Evolutionary conservation across 2,113 vertebrate species (phyloP).

Genomic region (Mugil cephalus): DNA sequence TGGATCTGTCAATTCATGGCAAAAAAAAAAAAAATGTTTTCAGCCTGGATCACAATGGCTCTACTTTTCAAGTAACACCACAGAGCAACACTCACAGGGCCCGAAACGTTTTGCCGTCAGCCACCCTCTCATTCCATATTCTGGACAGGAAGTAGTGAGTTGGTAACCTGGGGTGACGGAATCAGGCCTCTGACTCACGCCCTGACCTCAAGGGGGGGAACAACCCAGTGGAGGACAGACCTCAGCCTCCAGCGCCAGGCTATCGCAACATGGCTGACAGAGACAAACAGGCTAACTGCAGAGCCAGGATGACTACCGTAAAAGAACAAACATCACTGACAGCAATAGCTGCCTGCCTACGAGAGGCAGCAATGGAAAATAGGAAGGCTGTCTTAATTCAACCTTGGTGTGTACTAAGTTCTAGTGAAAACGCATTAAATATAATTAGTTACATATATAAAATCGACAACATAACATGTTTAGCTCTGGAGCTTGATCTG

Average conservation of each 20-base stretch:
- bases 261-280: conserved; percentile 69
- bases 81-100: conserved; percentile 33
- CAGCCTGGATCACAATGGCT: conserved; percentile 37
- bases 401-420: too few relatives aligned
- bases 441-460: conserved; percentile 15
- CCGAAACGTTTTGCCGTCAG: conserved; percentile 60
- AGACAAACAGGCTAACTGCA: conserved; percentile 64
- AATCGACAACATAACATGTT: conserved; percentile 1
- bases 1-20: conserved; percentile 30
- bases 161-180: conserved; percentile 80
- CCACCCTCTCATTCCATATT: conserved; percentile 72
- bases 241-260: conserved; percentile 55
- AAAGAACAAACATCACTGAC: conserved; percentile 63
- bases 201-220: conserved; percentile 70
- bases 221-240: conserved; percentile 72
- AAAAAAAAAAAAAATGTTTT: conserved; percentile 15
- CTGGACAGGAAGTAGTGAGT: conserved; percentile 73
- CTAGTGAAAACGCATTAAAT: conserved; percentile 3
- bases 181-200: conserved; percentile 81
- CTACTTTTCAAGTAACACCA: conserved; percentile 17
- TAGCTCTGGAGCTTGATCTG: background rate
- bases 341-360: conserved; percentile 39
- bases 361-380: background rate
- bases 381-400: conserved; percentile 10
- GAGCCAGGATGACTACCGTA: conserved; percentile 36